Conservation (phyloP, 2,888 invertebrate genomes). For the Icerya purchasi region DNA sequence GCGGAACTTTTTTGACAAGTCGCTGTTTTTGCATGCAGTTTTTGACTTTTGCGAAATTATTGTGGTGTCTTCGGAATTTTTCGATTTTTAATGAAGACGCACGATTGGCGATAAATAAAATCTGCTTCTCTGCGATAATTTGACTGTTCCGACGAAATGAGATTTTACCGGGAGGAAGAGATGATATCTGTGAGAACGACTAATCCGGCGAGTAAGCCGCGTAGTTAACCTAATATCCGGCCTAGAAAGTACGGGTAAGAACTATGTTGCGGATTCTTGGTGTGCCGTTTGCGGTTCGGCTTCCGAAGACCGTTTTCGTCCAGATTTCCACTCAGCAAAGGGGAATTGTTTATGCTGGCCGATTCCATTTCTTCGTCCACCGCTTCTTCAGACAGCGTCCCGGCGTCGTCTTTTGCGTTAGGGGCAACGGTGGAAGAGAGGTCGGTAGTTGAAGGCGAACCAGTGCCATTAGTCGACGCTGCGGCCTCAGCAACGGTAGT, state of each 20-base stretch:
- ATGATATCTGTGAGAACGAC: no score
- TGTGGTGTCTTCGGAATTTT: no score
- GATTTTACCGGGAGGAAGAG: no score
- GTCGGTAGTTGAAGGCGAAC: not conserved
- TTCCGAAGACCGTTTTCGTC: constrained; percentile 20
- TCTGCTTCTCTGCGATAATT: no score
- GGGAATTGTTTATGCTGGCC: constrained; percentile 4
- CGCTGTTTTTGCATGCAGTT: no score
- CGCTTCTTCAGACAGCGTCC: not conserved
- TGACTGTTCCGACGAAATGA: no score
- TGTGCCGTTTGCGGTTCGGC: constrained; percentile 29
- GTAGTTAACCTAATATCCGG: constrained; percentile 31
- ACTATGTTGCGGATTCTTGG: constrained; percentile 29
- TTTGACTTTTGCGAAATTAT: no score
- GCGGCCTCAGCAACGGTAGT: not conserved
- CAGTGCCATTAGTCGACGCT: not conserved
- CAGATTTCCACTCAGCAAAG: constrained; percentile 8
- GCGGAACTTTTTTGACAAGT: no score
- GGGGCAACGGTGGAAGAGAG: not conserved
- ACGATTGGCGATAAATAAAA: no score
- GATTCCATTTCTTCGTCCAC: not conserved
- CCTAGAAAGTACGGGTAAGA: constrained; percentile 34
- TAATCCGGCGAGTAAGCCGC: no score
- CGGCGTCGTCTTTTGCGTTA: not conserved
- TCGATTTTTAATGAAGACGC: no score